A percentile compares a stretch with the other conserved stretches of the same genome.
These are phyloP conservation scores for Cerastis rubricosa DNA, from an alignment of 2,888 invertebrate genomes.

Conservation along the genomic window DNA sequence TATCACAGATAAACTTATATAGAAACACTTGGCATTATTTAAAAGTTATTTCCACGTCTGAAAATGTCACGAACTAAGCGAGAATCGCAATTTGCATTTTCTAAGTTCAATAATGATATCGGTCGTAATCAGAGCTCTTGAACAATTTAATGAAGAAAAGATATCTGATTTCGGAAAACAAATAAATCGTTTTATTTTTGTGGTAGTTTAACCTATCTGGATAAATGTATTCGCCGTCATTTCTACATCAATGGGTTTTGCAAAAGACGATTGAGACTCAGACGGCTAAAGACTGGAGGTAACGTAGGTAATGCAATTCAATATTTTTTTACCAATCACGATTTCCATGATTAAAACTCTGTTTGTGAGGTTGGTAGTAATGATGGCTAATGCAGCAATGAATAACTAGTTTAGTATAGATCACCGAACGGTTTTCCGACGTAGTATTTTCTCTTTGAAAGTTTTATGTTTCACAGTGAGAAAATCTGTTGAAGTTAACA, in stretches of 20 bases:
- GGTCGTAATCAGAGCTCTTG: not conserved
- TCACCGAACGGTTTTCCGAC: not conserved
- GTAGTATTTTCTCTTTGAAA: not conserved
- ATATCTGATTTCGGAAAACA: not conserved
- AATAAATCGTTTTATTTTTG: not conserved
- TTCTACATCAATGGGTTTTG: constrained; percentile 14
- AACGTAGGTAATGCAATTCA: not conserved
- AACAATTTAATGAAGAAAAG: constrained; percentile 13
- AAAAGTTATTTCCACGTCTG: constrained; percentile 21
- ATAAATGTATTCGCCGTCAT: not conserved
- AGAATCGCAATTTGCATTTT: constrained; percentile 17
- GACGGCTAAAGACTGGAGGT: not conserved
- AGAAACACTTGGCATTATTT: constrained; percentile 23
- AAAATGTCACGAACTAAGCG: constrained; percentile 21
- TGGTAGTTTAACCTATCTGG: not conserved
- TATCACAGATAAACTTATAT: constrained; percentile 2
- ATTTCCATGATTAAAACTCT: not conserved
- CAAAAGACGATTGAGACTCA: not conserved
- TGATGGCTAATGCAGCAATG: not conserved
- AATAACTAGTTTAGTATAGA: not conserved
- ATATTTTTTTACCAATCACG: constrained; percentile 4
- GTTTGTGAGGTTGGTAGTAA: not conserved
- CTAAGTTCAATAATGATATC: constrained; percentile 6
- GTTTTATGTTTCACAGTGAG: not conserved
- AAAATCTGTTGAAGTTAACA: constrained; percentile 1